Percentiles rank a stretch among this genome's conserved stretches.
These are phyloP conservation scores for Ondatra zibethicus DNA, from an alignment of 2,113 vertebrate genomes.

Conservation along the genomic window DNA sequence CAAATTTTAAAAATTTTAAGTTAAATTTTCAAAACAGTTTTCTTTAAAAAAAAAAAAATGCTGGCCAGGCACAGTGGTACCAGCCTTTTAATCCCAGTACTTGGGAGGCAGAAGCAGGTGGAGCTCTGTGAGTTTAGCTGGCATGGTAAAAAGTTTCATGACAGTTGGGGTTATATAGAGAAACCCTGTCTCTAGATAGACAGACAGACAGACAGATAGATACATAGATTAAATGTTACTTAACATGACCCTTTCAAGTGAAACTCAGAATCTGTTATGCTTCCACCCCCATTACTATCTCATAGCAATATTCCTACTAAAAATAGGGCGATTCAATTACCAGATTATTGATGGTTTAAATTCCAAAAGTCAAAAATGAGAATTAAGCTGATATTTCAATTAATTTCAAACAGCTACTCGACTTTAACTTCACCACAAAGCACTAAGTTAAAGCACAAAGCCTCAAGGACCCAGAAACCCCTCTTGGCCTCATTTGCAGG, in stretches of 20 bases:
- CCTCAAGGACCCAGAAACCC: slow-evolving; percentile 18
- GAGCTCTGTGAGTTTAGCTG: background rate
- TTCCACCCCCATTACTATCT: background rate
- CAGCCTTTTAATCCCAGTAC: background rate
- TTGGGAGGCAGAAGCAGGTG: background rate
- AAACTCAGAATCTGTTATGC: background rate
- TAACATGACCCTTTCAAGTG: background rate
- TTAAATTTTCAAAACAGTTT: slow-evolving; percentile 12
- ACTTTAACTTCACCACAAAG: background rate
- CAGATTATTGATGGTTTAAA: slow-evolving; percentile 47
- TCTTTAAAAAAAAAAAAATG: slow-evolving; percentile 6
- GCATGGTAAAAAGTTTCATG: background rate
- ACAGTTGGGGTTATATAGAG: background rate
- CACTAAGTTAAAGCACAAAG: slow-evolving; percentile 45
- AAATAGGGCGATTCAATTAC: background rate
- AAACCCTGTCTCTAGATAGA: background rate
- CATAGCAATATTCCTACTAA: slow-evolving; percentile 27
- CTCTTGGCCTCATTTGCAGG: slow-evolving; percentile 47
- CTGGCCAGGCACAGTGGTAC: background rate
- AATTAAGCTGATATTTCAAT: slow-evolving; percentile 37
- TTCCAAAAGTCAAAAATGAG: slow-evolving; percentile 52
- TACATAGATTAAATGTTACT: background rate
- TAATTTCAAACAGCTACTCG: slow-evolving; percentile 36
- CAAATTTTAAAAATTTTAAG: background rate
- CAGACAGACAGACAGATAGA: background rate